phyloP scores from a whole-genome alignment of 2,113 vertebrate genomes.

The Xiphophorus maculatus region DNA sequence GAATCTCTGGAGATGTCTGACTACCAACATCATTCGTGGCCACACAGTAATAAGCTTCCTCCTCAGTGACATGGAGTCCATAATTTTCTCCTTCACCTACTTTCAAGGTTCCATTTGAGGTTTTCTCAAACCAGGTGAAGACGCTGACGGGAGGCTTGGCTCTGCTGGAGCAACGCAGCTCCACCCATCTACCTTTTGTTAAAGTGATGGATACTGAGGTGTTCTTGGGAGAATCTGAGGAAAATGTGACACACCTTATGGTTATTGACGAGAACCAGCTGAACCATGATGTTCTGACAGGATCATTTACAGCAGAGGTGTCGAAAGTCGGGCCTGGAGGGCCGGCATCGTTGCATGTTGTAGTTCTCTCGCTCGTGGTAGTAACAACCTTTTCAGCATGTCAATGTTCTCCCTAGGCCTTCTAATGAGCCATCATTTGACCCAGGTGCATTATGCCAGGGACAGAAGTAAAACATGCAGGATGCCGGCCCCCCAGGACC shows the following conservation, averaged over 20 bases:
- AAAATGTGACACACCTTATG: background rate
- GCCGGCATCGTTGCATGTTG: too few relatives aligned
- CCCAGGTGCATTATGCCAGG: too few relatives aligned
- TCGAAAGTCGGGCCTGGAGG: too few relatives aligned
- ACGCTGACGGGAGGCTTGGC: constrained; percentile 8
- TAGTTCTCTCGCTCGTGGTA: too few relatives aligned
- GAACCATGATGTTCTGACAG: constrained; percentile 6
- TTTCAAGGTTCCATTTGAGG: background rate
- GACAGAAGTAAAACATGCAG: too few relatives aligned
- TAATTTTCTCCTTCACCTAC: constrained; percentile 10
- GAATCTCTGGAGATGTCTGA: background rate
- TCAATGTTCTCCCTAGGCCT: too few relatives aligned
- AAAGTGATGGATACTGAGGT: constrained; percentile 8
- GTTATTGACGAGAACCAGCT: constrained; percentile 4
- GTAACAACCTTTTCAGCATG: too few relatives aligned
- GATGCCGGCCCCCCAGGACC: too few relatives aligned
- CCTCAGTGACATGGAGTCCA: background rate
- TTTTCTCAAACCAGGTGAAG: constrained; percentile 9
- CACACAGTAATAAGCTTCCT: background rate
- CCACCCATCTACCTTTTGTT: constrained; percentile 30
- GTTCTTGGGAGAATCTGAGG: constrained; percentile 37
- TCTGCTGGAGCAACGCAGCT: constrained; percentile 31
- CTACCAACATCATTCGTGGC: background rate
- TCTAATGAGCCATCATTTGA: too few relatives aligned
- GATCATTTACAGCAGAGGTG: background rate